phyloP scores from a whole-genome alignment of 2,797 vertebrate species.

The Phaenicophaeus curvirostris region DNA sequence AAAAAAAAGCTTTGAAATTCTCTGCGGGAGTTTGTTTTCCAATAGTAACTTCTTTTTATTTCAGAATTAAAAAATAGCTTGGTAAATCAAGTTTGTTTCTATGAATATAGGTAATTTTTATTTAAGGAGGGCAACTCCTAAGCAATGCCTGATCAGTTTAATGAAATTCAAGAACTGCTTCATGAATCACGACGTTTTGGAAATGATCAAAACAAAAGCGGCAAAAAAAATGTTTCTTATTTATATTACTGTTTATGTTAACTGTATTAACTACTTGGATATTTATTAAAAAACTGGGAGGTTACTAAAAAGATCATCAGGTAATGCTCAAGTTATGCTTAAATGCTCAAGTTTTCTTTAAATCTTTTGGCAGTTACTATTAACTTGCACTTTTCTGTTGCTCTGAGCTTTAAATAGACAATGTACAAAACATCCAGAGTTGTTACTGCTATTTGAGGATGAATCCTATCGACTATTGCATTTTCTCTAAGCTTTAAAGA shows the following conservation, averaged over 20 bases:
- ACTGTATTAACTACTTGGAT: background rate
- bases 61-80: background rate
- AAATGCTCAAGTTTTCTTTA: background rate
- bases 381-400: background rate
- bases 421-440: background rate
- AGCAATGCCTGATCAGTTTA: background rate
- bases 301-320: background rate
- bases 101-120: background rate
- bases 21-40: background rate
- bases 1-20: background rate
- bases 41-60: background rate
- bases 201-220: background rate
- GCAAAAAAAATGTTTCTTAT: background rate
- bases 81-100: background rate
- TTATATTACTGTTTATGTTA: background rate
- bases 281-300: background rate
- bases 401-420: constrained; percentile 1
- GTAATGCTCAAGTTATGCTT: background rate
- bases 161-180: background rate
- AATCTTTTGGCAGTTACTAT: background rate
- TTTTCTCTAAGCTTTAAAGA: constrained; percentile 50
- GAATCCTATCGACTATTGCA: background rate
- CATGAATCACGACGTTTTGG: background rate
- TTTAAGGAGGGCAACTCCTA: background rate
- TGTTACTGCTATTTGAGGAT: background rate